Percentiles rank a stretch among this genome's conserved stretches.
phyloP scores from a whole-genome alignment of 1,140 invertebrate species.

The Trichonephila inaurata region DNA sequence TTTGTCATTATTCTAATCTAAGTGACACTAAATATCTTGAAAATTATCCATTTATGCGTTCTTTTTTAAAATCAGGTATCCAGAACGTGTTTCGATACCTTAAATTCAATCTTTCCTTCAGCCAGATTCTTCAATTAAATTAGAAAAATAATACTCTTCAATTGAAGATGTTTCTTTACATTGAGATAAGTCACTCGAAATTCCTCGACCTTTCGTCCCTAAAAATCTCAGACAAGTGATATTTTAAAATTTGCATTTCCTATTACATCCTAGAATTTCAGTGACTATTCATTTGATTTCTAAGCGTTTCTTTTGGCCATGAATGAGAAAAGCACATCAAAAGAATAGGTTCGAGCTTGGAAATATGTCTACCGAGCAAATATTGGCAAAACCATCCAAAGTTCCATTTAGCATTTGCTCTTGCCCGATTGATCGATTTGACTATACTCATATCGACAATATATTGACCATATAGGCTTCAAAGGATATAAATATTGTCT shows the following conservation, averaged over 20 bases:
- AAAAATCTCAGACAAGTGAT: not conserved
- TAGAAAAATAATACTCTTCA: too few species aligned
- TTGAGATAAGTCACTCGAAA: not conserved
- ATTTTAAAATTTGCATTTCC: not conserved
- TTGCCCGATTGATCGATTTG: conserved; percentile 79
- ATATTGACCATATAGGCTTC: conserved; percentile 78
- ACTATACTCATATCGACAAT: too few species aligned
- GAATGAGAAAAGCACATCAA: not conserved
- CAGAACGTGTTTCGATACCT: too few species aligned
- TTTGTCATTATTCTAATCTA: too few species aligned
- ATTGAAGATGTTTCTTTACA: not conserved
- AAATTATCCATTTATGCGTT: too few species aligned
- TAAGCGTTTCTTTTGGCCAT: not conserved
- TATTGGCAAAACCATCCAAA: not conserved
- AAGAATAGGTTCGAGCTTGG: not conserved
- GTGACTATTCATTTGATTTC: too few species aligned
- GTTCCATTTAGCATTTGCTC: conserved; percentile 46
- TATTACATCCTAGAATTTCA: not conserved
- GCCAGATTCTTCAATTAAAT: too few species aligned
- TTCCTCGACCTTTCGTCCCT: not conserved
- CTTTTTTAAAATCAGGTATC: too few species aligned
- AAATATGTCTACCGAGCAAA: too few species aligned
- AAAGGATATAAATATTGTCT: conserved; percentile 74
- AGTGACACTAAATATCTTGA: too few species aligned
- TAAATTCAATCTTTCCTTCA: too few species aligned